phyloP scores from a whole-genome alignment of 2,797 vertebrate genomes.

The Columba guinea region DNA sequence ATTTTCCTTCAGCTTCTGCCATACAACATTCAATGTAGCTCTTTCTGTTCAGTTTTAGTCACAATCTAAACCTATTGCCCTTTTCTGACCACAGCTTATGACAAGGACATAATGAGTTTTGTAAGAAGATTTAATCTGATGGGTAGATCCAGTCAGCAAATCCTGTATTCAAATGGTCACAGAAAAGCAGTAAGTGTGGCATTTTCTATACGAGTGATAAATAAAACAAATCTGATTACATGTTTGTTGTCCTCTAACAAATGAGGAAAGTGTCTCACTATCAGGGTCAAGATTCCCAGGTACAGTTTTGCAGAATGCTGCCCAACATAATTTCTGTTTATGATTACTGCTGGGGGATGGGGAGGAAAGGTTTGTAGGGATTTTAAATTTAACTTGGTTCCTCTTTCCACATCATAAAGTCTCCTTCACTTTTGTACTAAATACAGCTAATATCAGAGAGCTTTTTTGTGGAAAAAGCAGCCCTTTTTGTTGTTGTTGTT shows the following conservation, averaged over 20 bases:
- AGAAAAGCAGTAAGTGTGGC: not conserved
- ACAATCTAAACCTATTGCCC: not conserved
- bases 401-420: not conserved
- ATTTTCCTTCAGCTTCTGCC: not conserved
- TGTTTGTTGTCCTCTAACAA: not conserved
- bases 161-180: not conserved
- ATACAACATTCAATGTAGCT: not conserved
- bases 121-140: not conserved
- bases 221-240: not conserved
- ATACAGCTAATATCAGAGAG: not conserved
- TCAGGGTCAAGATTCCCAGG: not conserved
- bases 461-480: not conserved
- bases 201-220: not conserved
- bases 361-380: not conserved
- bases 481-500: not conserved
- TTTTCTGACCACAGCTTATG: not conserved
- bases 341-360: not conserved
- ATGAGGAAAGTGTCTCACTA: not conserved
- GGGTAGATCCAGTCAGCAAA: not conserved
- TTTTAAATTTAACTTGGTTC: not conserved
- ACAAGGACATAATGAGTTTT: not conserved
- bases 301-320: not conserved
- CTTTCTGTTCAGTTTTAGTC: not conserved
- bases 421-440: not conserved
- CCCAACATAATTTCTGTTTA: not conserved